A percentile compares a stretch with the other conserved stretches of the same genome.
These are phyloP conservation scores for Leptopilina boulardi DNA, from an alignment of 1,140 invertebrate species.

Conservation along the genomic window DNA sequence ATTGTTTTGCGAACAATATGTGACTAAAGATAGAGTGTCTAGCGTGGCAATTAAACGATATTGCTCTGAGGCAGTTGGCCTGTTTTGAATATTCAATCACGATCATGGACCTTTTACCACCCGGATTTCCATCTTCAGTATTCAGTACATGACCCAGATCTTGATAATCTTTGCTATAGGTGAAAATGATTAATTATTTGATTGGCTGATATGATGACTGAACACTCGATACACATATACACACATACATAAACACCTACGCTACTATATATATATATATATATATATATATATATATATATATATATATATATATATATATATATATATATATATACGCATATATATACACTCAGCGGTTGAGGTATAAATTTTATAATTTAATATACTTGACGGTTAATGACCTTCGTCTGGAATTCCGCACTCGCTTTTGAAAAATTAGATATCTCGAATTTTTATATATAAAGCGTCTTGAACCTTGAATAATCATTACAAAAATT, in stretches of 20 bases:
- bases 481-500: no score
- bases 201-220: slow-evolving; percentile 13
- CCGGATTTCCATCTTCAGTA: slow-evolving; percentile 23
- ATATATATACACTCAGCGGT: background rate
- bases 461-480: background rate
- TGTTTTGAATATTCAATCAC: slow-evolving; percentile 27
- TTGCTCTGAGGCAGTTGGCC: background rate
- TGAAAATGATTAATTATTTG: slow-evolving; percentile 10
- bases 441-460: no score
- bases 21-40: no score
- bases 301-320: background rate
- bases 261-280: background rate
- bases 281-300: no score
- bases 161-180: background rate
- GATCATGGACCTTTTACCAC: background rate
- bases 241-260: background rate
- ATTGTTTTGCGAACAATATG: background rate
- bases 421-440: no score
- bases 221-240: background rate
- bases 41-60: background rate
- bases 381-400: background rate
- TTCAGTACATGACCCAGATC: slow-evolving; percentile 19
- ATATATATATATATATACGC: background rate
- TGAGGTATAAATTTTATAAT: background rate
- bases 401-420: background rate